Conservation (phyloP, 2,888 invertebrate species). For the Chymomyza procnemis region DNA sequence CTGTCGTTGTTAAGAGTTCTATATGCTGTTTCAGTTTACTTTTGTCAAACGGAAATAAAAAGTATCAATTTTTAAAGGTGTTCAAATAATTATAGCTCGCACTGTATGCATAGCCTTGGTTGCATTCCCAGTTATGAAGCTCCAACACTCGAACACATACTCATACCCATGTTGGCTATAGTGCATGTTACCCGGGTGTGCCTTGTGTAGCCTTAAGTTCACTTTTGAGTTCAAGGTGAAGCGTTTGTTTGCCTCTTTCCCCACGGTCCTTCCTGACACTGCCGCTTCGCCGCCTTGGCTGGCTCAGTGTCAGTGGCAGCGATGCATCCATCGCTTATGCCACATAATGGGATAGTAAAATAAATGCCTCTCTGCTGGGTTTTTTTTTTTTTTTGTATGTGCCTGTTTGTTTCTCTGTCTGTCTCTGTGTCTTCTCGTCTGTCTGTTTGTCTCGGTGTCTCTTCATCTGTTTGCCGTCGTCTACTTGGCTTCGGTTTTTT, state of each 20-base stretch:
- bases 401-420: slow-evolving; percentile 10
- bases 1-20: no score
- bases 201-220: slow-evolving; percentile 55
- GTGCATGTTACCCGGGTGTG: neutral
- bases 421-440: neutral
- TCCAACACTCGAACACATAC: slow-evolving; percentile 37
- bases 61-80: no score
- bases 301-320: neutral
- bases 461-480: neutral
- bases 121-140: slow-evolving; percentile 34
- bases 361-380: neutral
- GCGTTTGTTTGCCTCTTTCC: slow-evolving; percentile 38
- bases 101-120: slow-evolving; percentile 14
- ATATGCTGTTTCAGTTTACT: no score
- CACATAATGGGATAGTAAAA: neutral
- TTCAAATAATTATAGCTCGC: no score
- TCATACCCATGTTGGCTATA: neutral
- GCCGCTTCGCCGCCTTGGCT: neutral
- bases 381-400: neutral
- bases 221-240: slow-evolving; percentile 70
- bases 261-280: slow-evolving; percentile 17
- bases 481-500: slow-evolving; percentile 9
- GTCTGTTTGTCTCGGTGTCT: neutral
- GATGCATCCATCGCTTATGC: neutral
- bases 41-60: no score